Base-by-base conservation (phyloP, 2,797 vertebrate genomes). In the Coranthus polyacanthus region DNA sequence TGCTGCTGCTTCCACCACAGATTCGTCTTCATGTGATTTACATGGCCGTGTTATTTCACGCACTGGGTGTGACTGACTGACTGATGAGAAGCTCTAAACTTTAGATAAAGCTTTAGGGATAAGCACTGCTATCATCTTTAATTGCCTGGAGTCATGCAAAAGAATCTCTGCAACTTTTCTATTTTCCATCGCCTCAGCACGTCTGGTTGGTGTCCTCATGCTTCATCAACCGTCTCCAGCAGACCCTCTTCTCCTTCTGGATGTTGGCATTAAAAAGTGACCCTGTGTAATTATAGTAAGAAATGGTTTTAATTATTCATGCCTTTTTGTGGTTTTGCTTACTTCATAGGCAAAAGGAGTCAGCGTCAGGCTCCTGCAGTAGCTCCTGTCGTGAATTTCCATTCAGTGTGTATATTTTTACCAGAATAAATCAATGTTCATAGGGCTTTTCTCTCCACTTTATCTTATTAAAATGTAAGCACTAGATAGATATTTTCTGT, bases 71-170 rank as follows among this genome's bases (percentile, higher is more conserved):
- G 56, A 44, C 56, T 12, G 24, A 15, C 2, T 47, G 13, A 32
- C 5, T 12, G 43, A 65, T 41, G 16, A 32, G 46, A 15, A 10
- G 32, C 42, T 56, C 2, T 6, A 12, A 2, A 52, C 36, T 72
- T 51, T 17, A 63, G 65, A 76, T 72, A 61, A 68, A 79, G 56
- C 53, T 79, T 29, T 10, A 8, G 1, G 49, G 62, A 68, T 75
- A 49, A 68, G 50, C 32, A 3, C 13, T 21, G 43, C 32, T 65
- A 69, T 78, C 72, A 58, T 42, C 68, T 16, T 1, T 82, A 84
- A 84, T 85, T 85, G 50, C 74, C 41, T 44, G 6, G 6, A 71
- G 72, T 81, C 80, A 60, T 72, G 81, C 75, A 46, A 68, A 78
- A 57, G 47, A 41, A 21, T 68, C 2, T 18, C 16, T 42, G 42